A percentile compares a stretch with the other conserved stretches of the same genome.
Evolutionary conservation across 2,888 invertebrate genomes (phyloP).

Genomic region (Suillia variegata): DNA sequence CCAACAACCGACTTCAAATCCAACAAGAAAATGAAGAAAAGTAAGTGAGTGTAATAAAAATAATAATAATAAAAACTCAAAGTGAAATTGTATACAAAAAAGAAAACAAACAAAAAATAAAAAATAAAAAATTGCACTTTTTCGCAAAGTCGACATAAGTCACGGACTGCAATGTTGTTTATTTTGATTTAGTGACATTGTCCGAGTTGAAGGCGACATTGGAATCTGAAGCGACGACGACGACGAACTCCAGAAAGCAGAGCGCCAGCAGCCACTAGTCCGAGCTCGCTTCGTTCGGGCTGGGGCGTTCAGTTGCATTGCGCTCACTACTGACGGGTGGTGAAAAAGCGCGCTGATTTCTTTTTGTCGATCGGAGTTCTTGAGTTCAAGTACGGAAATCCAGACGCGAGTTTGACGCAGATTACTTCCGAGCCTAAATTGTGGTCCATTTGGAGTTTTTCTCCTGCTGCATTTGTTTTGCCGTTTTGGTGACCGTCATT

Average conservation of each 20-base stretch:
- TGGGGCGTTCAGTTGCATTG: conserved; percentile 16
- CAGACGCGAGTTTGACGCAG: neutral
- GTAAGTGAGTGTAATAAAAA: conserved; percentile 12
- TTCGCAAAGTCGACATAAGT: conserved; percentile 58
- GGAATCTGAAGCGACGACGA: conserved; percentile 31
- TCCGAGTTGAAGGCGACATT: conserved; percentile 57
- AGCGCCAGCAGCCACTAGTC: conserved; percentile 22
- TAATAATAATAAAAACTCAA: conserved; percentile 11
- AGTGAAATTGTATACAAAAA: conserved; percentile 32
- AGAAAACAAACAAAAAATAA: no score
- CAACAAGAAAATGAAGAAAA: neutral
- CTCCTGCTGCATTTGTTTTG: neutral
- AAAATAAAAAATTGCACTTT: no score
- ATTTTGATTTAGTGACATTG: conserved; percentile 49
- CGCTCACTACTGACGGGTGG: conserved; percentile 5
- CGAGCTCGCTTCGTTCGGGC: conserved; percentile 3
- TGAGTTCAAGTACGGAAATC: neutral
- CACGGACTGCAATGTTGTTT: conserved; percentile 47
- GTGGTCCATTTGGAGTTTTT: neutral
- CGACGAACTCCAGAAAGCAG: conserved; percentile 14
- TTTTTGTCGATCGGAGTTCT: conserved; percentile 13
- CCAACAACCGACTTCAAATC: conserved; percentile 22
- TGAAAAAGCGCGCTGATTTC: neutral
- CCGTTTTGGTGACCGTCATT: neutral
- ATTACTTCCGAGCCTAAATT: neutral